Percentiles rank a stretch among this genome's conserved stretches.
Conservation (phyloP, 2,888 invertebrate genomes). For the Oligia latruncula region DNA sequence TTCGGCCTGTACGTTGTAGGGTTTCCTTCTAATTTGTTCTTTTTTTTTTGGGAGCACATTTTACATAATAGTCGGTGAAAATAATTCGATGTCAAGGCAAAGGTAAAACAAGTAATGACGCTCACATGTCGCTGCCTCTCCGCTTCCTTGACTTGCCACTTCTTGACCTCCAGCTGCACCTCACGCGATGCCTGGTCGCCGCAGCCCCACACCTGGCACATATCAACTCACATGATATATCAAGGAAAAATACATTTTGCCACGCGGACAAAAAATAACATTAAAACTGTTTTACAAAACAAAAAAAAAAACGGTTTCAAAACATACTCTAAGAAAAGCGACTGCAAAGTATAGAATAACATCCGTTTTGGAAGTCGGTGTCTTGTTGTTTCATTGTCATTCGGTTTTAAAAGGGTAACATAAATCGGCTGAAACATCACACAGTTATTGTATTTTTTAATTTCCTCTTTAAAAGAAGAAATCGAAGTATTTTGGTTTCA, state of each 20-base stretch:
- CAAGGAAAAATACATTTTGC: not conserved
- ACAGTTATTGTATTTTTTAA: not conserved
- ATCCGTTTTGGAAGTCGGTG: not conserved
- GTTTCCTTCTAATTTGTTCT: not conserved
- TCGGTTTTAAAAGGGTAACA: not conserved
- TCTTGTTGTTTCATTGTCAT: not conserved
- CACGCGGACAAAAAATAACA: too few species aligned
- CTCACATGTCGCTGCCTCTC: constrained; percentile 93
- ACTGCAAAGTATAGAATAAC: not conserved
- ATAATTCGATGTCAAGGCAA: not conserved
- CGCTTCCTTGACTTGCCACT: constrained; percentile 97
- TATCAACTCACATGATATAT: not conserved
- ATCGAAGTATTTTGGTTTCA: not conserved
- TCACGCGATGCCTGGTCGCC: constrained; percentile 94
- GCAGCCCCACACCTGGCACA: constrained; percentile 94
- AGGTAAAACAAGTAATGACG: not conserved
- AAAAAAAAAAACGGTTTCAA: not conserved
- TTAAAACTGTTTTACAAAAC: too few species aligned
- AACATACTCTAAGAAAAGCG: not conserved
- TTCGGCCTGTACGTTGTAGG: too few species aligned
- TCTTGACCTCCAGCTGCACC: constrained; percentile 96
- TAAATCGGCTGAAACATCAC: not conserved
- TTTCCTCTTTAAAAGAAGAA: not conserved
- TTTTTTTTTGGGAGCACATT: not conserved
- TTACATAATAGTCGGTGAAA: not conserved